Conservation (phyloP, 1,140 invertebrate genomes). For the Colletes latitarsis region DNA sequence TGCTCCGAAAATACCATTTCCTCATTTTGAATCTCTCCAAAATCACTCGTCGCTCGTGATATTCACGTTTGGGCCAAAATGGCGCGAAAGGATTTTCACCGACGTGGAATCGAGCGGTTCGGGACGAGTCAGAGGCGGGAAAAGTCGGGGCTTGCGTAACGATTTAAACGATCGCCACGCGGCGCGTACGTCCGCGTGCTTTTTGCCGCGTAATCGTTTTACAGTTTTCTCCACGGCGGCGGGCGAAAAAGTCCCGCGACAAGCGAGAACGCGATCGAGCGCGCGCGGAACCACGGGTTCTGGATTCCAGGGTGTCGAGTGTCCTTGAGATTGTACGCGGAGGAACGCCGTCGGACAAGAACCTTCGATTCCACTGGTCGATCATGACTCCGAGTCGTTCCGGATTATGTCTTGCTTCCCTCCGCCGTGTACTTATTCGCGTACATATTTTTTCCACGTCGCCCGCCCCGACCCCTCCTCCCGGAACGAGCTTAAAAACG, state of each 20-base stretch:
- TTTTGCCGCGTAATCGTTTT: conserved; percentile 26
- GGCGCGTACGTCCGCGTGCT: not conserved
- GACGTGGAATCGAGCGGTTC: too few species aligned
- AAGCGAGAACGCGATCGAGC: not conserved
- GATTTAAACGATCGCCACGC: conserved; percentile 22
- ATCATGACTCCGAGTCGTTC: conserved; percentile 58
- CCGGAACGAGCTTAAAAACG: too few species aligned
- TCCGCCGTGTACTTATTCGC: not conserved
- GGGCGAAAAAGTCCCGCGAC: conserved; percentile 46
- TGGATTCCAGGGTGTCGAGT: conserved; percentile 67
- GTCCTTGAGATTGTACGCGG: conserved; percentile 69
- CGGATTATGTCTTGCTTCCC: conserved; percentile 54
- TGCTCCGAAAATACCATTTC: too few species aligned
- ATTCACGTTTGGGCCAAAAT: too few species aligned
- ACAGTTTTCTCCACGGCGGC: conserved; percentile 2
- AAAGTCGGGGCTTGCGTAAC: conserved; percentile 11
- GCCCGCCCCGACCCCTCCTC: not conserved
- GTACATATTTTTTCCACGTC: not conserved
- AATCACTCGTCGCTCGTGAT: too few species aligned
- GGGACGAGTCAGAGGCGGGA: not conserved
- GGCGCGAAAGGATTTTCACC: too few species aligned
- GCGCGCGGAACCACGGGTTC: conserved; percentile 47
- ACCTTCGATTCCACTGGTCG: conserved; percentile 52
- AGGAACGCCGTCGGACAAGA: conserved; percentile 63
- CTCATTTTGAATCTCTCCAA: too few species aligned